Conservation (phyloP, 2,113 vertebrate genomes). For the Brienomyrus longianalis region DNA sequence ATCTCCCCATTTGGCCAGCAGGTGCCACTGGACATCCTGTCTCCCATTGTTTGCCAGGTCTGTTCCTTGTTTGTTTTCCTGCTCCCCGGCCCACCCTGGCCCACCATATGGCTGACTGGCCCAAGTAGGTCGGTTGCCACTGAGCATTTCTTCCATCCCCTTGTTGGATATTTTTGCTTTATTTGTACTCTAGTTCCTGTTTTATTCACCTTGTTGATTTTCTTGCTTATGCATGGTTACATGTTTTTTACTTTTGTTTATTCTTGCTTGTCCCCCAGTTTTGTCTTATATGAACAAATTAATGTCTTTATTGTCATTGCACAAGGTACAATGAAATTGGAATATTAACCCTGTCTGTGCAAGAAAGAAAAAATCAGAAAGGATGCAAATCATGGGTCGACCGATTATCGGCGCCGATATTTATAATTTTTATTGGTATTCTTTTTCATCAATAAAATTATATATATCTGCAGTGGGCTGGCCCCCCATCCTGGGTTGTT, state of each 20-base stretch:
- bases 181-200: too few species aligned
- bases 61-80: not conserved
- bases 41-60: not conserved
- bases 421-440: too few species aligned
- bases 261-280: not conserved
- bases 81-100: not conserved
- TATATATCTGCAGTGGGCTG: too few species aligned
- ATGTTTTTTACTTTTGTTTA: not conserved
- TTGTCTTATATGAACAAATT: not conserved
- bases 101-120: not conserved
- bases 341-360: not conserved
- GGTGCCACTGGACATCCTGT: not conserved
- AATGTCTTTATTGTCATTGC: not conserved
- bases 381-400: too few species aligned
- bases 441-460: too few species aligned
- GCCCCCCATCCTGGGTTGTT: too few species aligned
- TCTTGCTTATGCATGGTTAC: not conserved
- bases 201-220: not conserved
- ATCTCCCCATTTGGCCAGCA: not conserved
- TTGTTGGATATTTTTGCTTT: not conserved
- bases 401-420: too few species aligned
- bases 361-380: not conserved
- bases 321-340: not conserved
- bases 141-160: not conserved
- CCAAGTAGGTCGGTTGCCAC: not conserved